phyloP scores from a whole-genome alignment of 92 coral and sea anemone genomes.

The Parazoanthus swiftii region DNA sequence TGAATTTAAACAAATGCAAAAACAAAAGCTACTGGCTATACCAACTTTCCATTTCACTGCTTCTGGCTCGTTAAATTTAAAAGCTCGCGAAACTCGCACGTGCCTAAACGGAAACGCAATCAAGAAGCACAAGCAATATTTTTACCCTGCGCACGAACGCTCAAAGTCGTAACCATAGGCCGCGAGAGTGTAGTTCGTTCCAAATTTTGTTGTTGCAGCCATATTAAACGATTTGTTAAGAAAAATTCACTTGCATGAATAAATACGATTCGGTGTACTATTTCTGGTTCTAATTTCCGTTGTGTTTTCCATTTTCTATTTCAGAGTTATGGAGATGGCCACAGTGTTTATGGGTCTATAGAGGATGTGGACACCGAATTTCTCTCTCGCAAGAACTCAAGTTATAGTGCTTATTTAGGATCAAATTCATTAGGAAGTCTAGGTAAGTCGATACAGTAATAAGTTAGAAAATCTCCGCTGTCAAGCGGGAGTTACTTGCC shows the following conservation, averaged over 20 bases:
- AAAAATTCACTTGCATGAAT: slow-evolving; percentile 32
- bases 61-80: slow-evolving; percentile 37
- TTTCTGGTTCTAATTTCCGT: slow-evolving; percentile 36
- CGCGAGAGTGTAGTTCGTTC: background rate
- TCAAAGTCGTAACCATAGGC: slow-evolving; percentile 35
- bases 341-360: slow-evolving; percentile 79
- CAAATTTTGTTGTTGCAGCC: slow-evolving; percentile 25
- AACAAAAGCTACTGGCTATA: slow-evolving; percentile 21
- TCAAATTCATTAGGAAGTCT: slow-evolving; percentile 82
- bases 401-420: slow-evolving; percentile 75
- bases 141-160: slow-evolving; percentile 34
- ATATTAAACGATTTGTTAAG: slow-evolving; percentile 8
- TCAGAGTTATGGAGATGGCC: slow-evolving; percentile 66
- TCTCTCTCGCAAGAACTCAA: slow-evolving; percentile 84
- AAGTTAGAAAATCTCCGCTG: slow-evolving; percentile 27
- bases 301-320: slow-evolving; percentile 36
- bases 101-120: slow-evolving; percentile 73
- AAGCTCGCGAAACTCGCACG: slow-evolving; percentile 63
- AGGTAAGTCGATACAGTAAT: slow-evolving; percentile 70
- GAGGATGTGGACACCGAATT: slow-evolving; percentile 93
- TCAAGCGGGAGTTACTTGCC: background rate
- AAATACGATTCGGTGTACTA: slow-evolving; percentile 20
- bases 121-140: slow-evolving; percentile 30
- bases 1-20: slow-evolving; percentile 42
- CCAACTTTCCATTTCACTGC: slow-evolving; percentile 42